Evolutionary conservation across 2,888 invertebrate genomes (phyloP).

Genomic region (Drosophila nigritarsus): DNA sequence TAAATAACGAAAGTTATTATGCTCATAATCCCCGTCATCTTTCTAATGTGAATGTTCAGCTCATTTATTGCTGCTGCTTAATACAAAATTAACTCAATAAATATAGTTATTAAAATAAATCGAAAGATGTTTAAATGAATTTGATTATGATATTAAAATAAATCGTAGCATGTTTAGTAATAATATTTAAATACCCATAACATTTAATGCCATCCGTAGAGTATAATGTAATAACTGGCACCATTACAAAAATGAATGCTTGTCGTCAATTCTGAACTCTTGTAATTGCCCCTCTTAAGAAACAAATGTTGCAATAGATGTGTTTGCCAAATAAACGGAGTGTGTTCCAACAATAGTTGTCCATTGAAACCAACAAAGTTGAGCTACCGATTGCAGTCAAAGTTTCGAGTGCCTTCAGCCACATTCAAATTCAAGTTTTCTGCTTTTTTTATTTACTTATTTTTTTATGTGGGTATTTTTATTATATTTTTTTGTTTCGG

Average conservation of each 20-base stretch:
- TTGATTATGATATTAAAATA: neutral
- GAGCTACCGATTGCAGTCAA: conserved; percentile 41
- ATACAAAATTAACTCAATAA: neutral
- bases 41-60: neutral
- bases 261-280: neutral
- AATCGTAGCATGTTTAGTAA: neutral
- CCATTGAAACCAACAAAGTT: conserved; percentile 10
- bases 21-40: neutral
- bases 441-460: neutral
- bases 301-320: neutral
- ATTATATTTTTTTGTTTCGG: neutral
- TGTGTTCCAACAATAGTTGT: conserved; percentile 2
- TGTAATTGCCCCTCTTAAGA: neutral
- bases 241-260: neutral
- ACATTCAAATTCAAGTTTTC: conserved; percentile 35
- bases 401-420: conserved; percentile 25
- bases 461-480: conserved; percentile 3
- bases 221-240: neutral
- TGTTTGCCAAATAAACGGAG: conserved; percentile 3
- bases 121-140: neutral
- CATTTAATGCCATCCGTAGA: neutral
- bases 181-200: neutral
- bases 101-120: neutral
- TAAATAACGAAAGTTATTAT: neutral
- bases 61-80: neutral